These are phyloP conservation scores for Synanthedon vespiformis DNA, from an alignment of 2,888 invertebrate species.

Conservation along the genomic window DNA sequence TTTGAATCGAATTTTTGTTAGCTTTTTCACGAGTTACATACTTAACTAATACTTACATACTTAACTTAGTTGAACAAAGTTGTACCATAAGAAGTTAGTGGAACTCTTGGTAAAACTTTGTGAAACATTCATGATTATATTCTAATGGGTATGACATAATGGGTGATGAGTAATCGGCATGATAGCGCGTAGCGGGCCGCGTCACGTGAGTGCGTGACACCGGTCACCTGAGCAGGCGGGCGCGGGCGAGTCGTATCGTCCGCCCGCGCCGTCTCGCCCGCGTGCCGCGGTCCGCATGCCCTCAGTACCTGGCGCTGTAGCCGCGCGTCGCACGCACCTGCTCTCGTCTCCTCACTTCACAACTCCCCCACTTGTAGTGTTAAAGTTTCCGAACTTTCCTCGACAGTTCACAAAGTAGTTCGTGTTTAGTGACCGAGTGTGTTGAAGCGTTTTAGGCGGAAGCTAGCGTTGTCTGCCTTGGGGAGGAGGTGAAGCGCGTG, in stretches of 20 bases:
- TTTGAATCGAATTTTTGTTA: too few relatives aligned
- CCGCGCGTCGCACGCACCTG: constrained; percentile 36
- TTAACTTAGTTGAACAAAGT: constrained; percentile 11
- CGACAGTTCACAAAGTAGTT: constrained; percentile 41
- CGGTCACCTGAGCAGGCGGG: constrained; percentile 10
- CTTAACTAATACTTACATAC: constrained; percentile 7
- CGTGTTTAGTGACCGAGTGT: constrained; percentile 23
- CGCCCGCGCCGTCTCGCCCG: constrained; percentile 56
- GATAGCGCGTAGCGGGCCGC: constrained; percentile 31
- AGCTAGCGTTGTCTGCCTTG: constrained; percentile 41
- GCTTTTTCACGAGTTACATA: too few relatives aligned
- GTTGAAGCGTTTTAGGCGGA: constrained; percentile 46
- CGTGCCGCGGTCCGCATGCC: constrained; percentile 28
- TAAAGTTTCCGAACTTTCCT: constrained; percentile 37
- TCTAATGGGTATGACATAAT: constrained; percentile 13
- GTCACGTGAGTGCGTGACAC: constrained; percentile 19
- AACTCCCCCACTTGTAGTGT: constrained; percentile 18
- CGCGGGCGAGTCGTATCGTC: constrained; percentile 18
- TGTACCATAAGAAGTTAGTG: not conserved
- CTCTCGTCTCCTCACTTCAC: constrained; percentile 32
- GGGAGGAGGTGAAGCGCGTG: constrained; percentile 56
- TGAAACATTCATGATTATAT: not conserved
- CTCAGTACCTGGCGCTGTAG: constrained; percentile 56
- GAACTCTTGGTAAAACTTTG: not conserved
- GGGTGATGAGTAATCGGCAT: constrained; percentile 32